Evolutionary conservation across 2,113 vertebrate species (phyloP).

Genomic region (Arizona elegans): DNA sequence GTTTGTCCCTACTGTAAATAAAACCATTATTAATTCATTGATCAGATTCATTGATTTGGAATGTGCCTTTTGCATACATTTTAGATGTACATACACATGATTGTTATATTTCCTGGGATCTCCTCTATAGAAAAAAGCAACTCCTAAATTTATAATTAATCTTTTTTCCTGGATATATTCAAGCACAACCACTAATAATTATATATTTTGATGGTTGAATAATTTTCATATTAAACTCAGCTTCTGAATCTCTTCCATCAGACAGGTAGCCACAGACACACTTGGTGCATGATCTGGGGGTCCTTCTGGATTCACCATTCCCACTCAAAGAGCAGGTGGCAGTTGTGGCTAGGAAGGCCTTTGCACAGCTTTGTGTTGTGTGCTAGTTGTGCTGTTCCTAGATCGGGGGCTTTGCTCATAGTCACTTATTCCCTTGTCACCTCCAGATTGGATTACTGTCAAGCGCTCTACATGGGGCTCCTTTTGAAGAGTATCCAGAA

Average conservation of each 20-base stretch:
- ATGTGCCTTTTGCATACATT: background rate
- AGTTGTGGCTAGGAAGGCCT: background rate
- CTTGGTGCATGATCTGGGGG: too few species aligned
- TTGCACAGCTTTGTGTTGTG: background rate
- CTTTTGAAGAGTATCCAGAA: background rate
- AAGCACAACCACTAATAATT: constrained; percentile 19
- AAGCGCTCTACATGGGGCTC: background rate
- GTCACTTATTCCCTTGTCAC: background rate
- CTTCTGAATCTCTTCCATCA: background rate
- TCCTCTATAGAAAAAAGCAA: background rate
- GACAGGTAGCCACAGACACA: background rate
- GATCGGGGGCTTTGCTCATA: background rate
- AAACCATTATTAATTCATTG: background rate
- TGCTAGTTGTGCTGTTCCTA: background rate
- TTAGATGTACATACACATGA: background rate
- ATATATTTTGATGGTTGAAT: background rate
- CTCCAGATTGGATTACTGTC: background rate
- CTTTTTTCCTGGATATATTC: background rate
- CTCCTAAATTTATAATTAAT: background rate
- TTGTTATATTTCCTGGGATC: background rate
- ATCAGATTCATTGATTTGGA: background rate
- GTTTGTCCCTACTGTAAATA: background rate
- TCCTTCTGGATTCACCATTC: background rate
- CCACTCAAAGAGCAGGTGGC: background rate
- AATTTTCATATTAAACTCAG: background rate